Evolutionary conservation across 2,113 vertebrate genomes (phyloP).

Genomic region (Anseranas semipalmata): DNA sequence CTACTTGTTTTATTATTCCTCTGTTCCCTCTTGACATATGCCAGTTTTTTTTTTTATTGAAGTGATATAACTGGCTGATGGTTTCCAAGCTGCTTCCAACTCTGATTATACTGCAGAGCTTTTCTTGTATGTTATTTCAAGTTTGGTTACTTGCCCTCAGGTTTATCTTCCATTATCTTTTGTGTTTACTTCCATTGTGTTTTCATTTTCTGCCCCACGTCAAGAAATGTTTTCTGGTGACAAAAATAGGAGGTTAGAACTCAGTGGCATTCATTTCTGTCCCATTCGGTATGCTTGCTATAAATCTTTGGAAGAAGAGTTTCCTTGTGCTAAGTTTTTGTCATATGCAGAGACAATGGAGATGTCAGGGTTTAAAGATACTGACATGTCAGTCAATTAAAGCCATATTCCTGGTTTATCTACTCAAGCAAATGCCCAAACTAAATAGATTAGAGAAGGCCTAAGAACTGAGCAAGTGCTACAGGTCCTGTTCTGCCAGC

Average conservation of each 20-base stretch:
- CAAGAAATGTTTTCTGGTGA: background rate
- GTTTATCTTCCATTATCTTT: background rate
- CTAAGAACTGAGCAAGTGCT: background rate
- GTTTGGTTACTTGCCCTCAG: background rate
- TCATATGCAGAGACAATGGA: background rate
- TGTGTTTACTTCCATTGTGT: background rate
- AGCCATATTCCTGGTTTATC: background rate
- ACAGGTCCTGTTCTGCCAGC: background rate
- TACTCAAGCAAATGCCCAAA: background rate
- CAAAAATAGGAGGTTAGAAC: background rate
- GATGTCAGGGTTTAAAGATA: background rate
- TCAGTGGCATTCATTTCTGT: background rate
- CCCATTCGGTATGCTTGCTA: background rate
- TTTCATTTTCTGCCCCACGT: background rate
- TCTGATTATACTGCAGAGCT: background rate
- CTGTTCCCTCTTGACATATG: background rate
- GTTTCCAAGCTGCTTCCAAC: background rate
- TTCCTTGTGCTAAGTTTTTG: background rate
- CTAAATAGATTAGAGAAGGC: background rate
- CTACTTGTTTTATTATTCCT: background rate
- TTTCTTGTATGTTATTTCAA: background rate
- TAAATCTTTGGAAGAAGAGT: background rate
- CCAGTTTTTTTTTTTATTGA: background rate
- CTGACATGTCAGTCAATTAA: background rate
- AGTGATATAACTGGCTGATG: background rate